Evolutionary conservation across 2,888 invertebrate genomes (phyloP).

Genomic region (Diogma glabrata): DNA sequence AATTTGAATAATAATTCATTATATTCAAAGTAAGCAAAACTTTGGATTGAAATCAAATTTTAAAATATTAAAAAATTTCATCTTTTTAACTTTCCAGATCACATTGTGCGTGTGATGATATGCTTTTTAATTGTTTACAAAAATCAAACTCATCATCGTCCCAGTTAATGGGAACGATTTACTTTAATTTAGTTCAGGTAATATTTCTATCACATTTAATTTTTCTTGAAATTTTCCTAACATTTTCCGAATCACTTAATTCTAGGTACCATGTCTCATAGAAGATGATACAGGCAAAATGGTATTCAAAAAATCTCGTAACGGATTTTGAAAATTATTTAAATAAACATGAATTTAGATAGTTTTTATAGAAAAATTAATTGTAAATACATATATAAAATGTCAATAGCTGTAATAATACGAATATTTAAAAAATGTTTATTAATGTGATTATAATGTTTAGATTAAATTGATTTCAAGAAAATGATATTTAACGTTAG

Average conservation of each 20-base stretch:
- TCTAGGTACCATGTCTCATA: not conserved
- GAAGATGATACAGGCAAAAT: constrained; percentile 10
- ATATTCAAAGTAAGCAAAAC: constrained; percentile 58
- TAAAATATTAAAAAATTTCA: not conserved
- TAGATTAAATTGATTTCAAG: no score
- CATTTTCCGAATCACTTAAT: not conserved
- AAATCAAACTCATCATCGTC: constrained; percentile 59
- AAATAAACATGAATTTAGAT: no score
- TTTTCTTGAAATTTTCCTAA: not conserved
- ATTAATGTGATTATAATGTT: no score
- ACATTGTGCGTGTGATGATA: constrained; percentile 78
- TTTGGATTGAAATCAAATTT: not conserved
- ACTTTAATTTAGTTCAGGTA: constrained; percentile 71
- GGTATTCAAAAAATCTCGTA: constrained; percentile 7
- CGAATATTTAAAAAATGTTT: no score
- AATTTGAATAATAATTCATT: constrained; percentile 73
- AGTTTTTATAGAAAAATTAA: no score
- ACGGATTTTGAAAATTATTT: constrained; percentile 13
- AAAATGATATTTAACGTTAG: no score
- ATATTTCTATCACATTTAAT: not conserved
- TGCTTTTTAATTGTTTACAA: constrained; percentile 72
- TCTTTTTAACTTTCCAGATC: constrained; percentile 40
- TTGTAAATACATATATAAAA: no score
- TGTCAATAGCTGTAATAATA: no score
- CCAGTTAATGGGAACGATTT: constrained; percentile 66